Evolutionary conservation across 2,888 invertebrate genomes (phyloP).

Genomic region (Platycheirus albimanus): DNA sequence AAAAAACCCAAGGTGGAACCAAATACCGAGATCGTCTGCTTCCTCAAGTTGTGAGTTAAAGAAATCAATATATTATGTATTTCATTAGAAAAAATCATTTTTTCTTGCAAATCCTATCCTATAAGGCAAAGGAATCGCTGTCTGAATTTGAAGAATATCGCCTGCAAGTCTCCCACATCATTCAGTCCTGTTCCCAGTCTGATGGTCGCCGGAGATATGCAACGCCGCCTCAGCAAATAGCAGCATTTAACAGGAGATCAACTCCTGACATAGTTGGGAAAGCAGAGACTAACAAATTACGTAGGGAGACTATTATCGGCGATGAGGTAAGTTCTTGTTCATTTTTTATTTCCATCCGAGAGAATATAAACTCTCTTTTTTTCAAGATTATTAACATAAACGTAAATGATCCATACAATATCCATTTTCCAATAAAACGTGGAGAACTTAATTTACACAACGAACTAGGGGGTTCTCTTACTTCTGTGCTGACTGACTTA

Average conservation of each 20-base stretch:
- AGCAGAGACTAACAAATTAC: constrained; percentile 85
- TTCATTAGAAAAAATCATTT: background rate
- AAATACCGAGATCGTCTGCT: constrained; percentile 86
- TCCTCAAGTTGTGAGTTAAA: constrained; percentile 83
- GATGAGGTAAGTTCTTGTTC: too few species aligned
- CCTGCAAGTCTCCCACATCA: constrained; percentile 91
- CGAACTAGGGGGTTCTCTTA: constrained; percentile 93
- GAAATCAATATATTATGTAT: background rate
- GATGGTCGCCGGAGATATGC: constrained; percentile 91
- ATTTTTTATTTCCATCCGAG: too few species aligned
- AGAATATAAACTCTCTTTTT: too few species aligned
- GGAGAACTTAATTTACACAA: constrained; percentile 94
- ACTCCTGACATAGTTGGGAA: constrained; percentile 87
- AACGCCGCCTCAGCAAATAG: constrained; percentile 94
- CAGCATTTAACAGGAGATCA: constrained; percentile 92
- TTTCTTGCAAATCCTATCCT: background rate
- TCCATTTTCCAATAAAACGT: constrained; percentile 94
- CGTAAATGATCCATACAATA: constrained; percentile 89
- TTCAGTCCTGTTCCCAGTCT: constrained; percentile 93
- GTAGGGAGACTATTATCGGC: constrained; percentile 88
- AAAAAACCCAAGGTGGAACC: constrained; percentile 82
- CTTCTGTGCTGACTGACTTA: constrained; percentile 91
- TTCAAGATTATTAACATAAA: constrained; percentile 77
- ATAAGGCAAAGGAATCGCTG: constrained; percentile 86
- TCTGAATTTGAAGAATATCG: constrained; percentile 93